phyloP scores from a whole-genome alignment of 1,140 invertebrate species.

The Tachypleus tridentatus region DNA sequence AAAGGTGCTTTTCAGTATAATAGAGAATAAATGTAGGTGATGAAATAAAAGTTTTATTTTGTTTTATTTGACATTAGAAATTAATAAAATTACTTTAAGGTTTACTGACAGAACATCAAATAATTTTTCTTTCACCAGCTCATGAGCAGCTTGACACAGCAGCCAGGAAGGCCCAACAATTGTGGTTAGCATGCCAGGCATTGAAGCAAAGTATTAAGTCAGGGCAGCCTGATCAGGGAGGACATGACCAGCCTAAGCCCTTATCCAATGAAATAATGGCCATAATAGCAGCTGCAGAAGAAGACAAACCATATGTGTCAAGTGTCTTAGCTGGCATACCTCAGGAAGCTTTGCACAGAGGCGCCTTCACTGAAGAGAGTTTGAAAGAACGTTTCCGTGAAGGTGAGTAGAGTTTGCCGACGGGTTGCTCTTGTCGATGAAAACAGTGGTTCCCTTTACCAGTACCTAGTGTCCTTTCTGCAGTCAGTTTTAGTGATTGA shows the following conservation, averaged over 20 bases:
- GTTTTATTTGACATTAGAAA: too few species aligned
- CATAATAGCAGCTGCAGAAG: slow-evolving; percentile 53
- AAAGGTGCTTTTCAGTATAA: too few species aligned
- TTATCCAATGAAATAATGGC: slow-evolving; percentile 20
- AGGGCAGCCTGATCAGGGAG: too few species aligned
- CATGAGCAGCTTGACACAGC: slow-evolving; percentile 64
- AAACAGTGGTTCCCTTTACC: slow-evolving; percentile 57
- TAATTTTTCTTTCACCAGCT: slow-evolving; percentile 36
- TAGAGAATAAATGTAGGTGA: too few species aligned
- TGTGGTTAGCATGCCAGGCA: slow-evolving; percentile 85
- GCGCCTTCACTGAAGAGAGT: slow-evolving; percentile 72
- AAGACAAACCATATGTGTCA: slow-evolving; percentile 9
- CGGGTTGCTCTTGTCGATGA: slow-evolving; percentile 64
- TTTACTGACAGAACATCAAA: too few species aligned
- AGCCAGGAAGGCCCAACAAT: slow-evolving; percentile 63
- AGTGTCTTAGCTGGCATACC: slow-evolving; percentile 47
- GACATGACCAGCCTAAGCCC: too few species aligned
- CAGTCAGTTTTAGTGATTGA: slow-evolving; percentile 48
- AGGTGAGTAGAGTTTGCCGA: slow-evolving; percentile 44
- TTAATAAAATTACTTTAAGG: too few species aligned
- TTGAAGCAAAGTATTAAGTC: neutral
- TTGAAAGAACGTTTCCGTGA: slow-evolving; percentile 70
- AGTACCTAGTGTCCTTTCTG: slow-evolving; percentile 77
- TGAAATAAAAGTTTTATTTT: too few species aligned
- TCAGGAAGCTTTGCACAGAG: slow-evolving; percentile 54